Conservation (phyloP, 2,797 vertebrate genomes). For the Coluber constrictor region DNA sequence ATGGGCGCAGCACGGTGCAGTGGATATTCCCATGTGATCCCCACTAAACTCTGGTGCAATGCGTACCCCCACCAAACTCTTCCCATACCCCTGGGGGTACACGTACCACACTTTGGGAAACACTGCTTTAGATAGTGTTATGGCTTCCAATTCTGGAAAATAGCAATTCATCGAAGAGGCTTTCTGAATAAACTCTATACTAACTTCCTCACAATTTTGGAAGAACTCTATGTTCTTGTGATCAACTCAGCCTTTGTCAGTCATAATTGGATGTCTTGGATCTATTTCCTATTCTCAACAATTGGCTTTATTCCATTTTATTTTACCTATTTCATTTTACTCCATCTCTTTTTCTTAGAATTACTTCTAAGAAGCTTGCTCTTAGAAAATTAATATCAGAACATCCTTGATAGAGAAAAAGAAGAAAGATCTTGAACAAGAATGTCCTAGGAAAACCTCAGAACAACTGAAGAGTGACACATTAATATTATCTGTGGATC, state of each 20-base stretch:
- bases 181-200: background rate
- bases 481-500: background rate
- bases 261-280: background rate
- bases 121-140: background rate
- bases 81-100: too few species aligned
- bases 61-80: too few species aligned
- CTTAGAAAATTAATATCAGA: background rate
- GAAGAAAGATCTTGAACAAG: background rate
- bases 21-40: too few species aligned
- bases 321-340: background rate
- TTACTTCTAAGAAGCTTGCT: background rate
- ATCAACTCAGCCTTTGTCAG: background rate
- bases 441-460: background rate
- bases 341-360: background rate
- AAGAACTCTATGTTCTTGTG: background rate
- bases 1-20: too few species aligned
- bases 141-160: background rate
- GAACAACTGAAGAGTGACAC: background rate
- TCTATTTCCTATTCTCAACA: background rate
- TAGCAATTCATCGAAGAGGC: background rate
- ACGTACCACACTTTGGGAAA: too few species aligned
- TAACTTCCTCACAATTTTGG: background rate
- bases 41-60: too few species aligned
- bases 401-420: background rate
- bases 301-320: background rate